These are phyloP conservation scores for Plutella xylostella DNA, from an alignment of 2,888 invertebrate genomes.

Conservation along the genomic window DNA sequence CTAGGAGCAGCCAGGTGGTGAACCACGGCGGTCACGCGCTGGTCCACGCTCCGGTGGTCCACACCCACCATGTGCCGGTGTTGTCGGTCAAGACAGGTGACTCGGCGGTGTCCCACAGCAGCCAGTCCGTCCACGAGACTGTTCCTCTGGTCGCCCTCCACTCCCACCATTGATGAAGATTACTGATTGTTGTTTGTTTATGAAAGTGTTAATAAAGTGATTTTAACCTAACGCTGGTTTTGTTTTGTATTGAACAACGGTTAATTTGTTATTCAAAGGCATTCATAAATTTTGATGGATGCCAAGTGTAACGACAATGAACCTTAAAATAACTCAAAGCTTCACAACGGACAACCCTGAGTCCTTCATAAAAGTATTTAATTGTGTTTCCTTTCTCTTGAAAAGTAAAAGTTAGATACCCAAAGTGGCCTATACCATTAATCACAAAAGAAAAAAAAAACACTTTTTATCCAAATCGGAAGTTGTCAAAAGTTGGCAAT, in stretches of 20 bases:
- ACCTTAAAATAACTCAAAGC: no score
- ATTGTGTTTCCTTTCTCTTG: no score
- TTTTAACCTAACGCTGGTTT: background rate
- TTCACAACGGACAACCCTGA: no score
- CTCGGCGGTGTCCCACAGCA: slow-evolving; percentile 59
- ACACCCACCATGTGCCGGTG: slow-evolving; percentile 29
- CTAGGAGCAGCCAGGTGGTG: slow-evolving; percentile 58
- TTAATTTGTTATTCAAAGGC: background rate
- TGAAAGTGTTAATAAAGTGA: background rate
- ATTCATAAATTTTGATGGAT: no score
- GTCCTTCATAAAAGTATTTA: no score
- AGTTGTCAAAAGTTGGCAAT: no score
- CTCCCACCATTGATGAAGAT: slow-evolving; percentile 29
- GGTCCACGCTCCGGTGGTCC: slow-evolving; percentile 29
- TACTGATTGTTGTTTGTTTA: background rate
- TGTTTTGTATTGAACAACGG: background rate
- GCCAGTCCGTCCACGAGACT: slow-evolving; percentile 54
- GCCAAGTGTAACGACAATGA: no score
- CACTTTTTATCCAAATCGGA: no score
- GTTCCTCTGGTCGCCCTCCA: slow-evolving; percentile 35
- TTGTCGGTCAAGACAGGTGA: slow-evolving; percentile 36
- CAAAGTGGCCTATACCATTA: no score
- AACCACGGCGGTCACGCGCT: slow-evolving; percentile 39
- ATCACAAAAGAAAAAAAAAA: no score
- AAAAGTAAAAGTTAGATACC: no score